Evolutionary conservation across 1,140 invertebrate genomes (phyloP).

Genomic region (Phocides pigmalion): DNA sequence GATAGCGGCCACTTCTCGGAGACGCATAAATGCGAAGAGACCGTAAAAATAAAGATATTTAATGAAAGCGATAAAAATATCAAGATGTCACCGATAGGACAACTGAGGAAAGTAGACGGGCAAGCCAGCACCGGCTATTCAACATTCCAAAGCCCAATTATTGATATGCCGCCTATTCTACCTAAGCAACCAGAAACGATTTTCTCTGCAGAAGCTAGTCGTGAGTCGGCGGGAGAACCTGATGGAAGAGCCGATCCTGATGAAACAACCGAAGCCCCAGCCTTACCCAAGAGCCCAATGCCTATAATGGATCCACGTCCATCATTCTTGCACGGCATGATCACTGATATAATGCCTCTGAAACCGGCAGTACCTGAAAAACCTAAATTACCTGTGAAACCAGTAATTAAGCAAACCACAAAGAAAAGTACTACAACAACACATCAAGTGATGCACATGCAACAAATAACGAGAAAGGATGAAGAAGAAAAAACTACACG

Average conservation of each 20-base stretch:
- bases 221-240: constrained; percentile 91
- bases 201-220: constrained; percentile 85
- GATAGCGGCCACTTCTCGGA: constrained; percentile 81
- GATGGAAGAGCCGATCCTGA: constrained; percentile 92
- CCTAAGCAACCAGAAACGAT: constrained; percentile 70
- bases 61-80: constrained; percentile 76
- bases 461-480: constrained; percentile 61
- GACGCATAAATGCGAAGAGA: constrained; percentile 77
- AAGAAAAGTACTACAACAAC: constrained; percentile 64
- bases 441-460: constrained; percentile 82
- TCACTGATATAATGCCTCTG: constrained; percentile 72
- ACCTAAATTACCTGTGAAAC: constrained; percentile 87
- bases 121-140: constrained; percentile 70
- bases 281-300: constrained; percentile 87
- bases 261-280: constrained; percentile 86
- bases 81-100: constrained; percentile 72
- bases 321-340: constrained; percentile 88
- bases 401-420: constrained; percentile 80
- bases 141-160: constrained; percentile 79
- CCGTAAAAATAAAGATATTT: constrained; percentile 80
- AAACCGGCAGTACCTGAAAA: constrained; percentile 85
- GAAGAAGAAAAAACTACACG: constrained; percentile 56
- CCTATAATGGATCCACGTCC: constrained; percentile 86
- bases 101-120: constrained; percentile 78
- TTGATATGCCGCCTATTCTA: constrained; percentile 78